Conservation (phyloP, 2,113 vertebrate species). For the Dromaius novaehollandiae region DNA sequence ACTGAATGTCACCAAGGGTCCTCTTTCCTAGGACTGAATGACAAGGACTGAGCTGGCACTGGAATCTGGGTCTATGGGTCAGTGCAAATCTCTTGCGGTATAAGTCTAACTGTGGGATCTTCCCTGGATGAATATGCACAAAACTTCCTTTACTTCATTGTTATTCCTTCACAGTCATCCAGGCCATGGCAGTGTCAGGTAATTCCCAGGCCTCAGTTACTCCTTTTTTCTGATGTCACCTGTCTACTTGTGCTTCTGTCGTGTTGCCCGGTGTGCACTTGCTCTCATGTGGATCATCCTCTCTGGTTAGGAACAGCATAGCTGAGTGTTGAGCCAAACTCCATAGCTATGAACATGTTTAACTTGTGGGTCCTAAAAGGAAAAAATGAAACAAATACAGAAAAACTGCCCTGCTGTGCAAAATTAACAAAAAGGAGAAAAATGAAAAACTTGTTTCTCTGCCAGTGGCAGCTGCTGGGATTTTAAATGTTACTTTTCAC, state of each 20-base stretch:
- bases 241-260: neutral
- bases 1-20: neutral
- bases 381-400: neutral
- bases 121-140: accelerated
- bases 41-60: neutral
- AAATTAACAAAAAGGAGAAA: neutral
- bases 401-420: neutral
- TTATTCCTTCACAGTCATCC: neutral
- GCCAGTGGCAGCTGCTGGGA: neutral
- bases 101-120: neutral
- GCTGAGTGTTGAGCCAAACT: neutral
- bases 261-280: neutral
- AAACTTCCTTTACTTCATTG: neutral
- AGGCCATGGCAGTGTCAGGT: neutral
- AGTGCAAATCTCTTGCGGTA: neutral
- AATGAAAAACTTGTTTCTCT: neutral
- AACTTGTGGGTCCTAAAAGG: neutral
- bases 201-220: neutral
- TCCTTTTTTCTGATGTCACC: neutral
- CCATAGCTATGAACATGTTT: neutral
- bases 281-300: neutral
- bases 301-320: neutral
- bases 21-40: neutral
- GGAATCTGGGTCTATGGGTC: neutral
- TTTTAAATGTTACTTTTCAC: conserved; percentile 15